Percentiles rank a stretch among this genome's conserved stretches.
Evolutionary conservation across 2,888 invertebrate genomes (phyloP).

Genomic region (Acleris holmiana): DNA sequence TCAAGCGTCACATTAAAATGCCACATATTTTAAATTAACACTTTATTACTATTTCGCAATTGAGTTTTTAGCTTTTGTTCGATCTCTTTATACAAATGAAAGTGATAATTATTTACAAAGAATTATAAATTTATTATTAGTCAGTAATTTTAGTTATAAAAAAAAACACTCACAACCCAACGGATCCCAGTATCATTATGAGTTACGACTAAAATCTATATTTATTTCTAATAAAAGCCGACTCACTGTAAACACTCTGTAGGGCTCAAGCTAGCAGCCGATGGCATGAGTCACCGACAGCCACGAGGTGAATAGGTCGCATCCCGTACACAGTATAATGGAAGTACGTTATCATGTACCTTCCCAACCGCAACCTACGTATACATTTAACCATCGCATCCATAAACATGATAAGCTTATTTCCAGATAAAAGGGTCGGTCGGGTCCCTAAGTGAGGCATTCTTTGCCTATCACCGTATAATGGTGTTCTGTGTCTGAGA

Average conservation of each 20-base stretch:
- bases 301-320: slow-evolving; percentile 34
- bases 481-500: slow-evolving; percentile 74
- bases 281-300: slow-evolving; percentile 8
- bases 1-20: no score
- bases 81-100: no score
- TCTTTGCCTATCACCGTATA: slow-evolving; percentile 78
- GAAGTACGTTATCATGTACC: slow-evolving; percentile 65
- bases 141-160: no score
- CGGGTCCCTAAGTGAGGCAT: slow-evolving; percentile 75
- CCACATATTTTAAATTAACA: no score
- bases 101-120: no score
- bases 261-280: background rate
- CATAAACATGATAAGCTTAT: slow-evolving; percentile 81
- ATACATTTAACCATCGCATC: slow-evolving; percentile 69
- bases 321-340: slow-evolving; percentile 47
- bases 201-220: no score
- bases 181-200: no score
- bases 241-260: background rate
- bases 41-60: no score
- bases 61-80: no score
- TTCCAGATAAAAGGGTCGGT: slow-evolving; percentile 78
- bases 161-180: no score
- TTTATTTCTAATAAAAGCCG: background rate
- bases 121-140: no score
- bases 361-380: slow-evolving; percentile 61